Evolutionary conservation across 2,113 vertebrate genomes (phyloP), one percentile per base, ranked within the genome.

Genomic region (Cinclus mexicanus): DNA sequence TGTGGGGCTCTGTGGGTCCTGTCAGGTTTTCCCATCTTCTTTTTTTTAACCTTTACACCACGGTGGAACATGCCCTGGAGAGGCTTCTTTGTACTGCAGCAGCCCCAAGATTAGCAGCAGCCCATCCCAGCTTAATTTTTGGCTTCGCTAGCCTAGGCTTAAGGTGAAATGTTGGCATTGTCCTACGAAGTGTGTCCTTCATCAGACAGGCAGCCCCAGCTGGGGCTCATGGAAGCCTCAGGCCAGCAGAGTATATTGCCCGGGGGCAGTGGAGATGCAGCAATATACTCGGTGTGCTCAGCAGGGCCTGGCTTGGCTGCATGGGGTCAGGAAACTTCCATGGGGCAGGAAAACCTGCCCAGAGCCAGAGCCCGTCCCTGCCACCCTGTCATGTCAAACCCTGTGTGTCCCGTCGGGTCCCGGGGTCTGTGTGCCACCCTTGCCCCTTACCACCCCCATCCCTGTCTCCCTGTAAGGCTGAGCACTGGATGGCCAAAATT

Each of bases 261-360:
- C 3, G 47, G 65, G 65, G 63, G 41, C 11, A 1, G 15, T 7
- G 3, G 19, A 74, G 44, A 0, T 17, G 42, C 55, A 47, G 95
- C 97, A 96, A 96, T 97, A 93, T 93, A 83, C 92, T 65, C 50
- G 41, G 83, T n/a, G 95, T 56, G 94, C 42, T 80, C 64, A 26
- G 85, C 79, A 57, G 79, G 26, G 86, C 94, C 94, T 57, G 82
- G 69, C 89, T 60, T 28, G 23, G 94, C 87, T 95, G 91, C 93
- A 44, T 9, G 92, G 94, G 77, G 75, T 70, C 76, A 78, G 94
- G 84, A 81, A 60, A 41, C 87, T 96, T 96, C 97, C 95, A 72
- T 94, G 97, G 95, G 71, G 76, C 94, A 93, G 96, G 93, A 78
- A 49, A 37, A 28, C 63, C 91, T 96, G 84, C 93, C 14, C 23